These are phyloP conservation scores for Amiota minor DNA, from an alignment of 2,888 invertebrate species.

Conservation along the genomic window DNA sequence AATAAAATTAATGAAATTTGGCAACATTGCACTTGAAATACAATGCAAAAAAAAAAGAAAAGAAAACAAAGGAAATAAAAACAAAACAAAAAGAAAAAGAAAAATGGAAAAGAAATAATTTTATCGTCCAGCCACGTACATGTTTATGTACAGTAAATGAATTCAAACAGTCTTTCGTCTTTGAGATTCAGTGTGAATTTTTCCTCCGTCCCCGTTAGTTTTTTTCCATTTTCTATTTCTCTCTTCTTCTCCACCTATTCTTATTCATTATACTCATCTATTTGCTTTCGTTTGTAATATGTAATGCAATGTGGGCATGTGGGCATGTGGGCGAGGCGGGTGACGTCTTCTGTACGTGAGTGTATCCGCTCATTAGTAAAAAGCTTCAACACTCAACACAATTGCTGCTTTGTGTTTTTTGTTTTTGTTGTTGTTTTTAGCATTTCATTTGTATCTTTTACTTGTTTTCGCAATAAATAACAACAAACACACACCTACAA, in stretches of 20 bases:
- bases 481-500: no score
- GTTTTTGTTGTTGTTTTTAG: background rate
- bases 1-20: constrained; percentile 64
- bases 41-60: constrained; percentile 38
- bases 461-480: no score
- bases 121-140: no score
- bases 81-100: no score
- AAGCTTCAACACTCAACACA: constrained; percentile 48
- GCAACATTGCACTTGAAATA: constrained; percentile 50
- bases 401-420: constrained; percentile 35
- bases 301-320: background rate
- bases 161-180: no score
- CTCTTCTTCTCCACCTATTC: no score
- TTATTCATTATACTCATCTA: no score
- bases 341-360: constrained; percentile 32
- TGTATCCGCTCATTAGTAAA: constrained; percentile 56
- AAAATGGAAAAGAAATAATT: no score
- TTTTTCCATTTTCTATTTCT: no score
- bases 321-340: background rate
- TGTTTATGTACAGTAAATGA: no score
- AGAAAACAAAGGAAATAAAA: constrained; percentile 5
- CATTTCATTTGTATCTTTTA: constrained; percentile 12
- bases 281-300: background rate
- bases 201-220: no score
- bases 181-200: no score